Evolutionary conservation across 2,888 invertebrate genomes (phyloP).

Genomic region (Heliconius ismenius): DNA sequence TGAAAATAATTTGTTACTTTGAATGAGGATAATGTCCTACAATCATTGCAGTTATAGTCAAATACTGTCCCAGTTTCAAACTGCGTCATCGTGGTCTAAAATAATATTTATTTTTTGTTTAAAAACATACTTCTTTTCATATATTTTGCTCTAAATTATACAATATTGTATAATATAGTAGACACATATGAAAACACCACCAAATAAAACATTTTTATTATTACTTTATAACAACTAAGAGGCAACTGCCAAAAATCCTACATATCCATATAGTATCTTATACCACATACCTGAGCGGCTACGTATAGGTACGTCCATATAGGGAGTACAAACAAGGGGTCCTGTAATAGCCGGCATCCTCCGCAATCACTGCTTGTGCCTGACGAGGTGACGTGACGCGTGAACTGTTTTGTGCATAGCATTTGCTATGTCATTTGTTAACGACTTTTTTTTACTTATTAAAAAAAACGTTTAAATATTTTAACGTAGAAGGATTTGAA

Average conservation of each 20-base stretch:
- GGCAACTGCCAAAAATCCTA: neutral
- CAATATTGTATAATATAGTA: neutral
- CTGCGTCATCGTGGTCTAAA: neutral
- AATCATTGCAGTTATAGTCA: no score
- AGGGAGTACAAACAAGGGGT: constrained; percentile 52
- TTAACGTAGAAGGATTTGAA: no score
- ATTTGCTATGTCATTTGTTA: constrained; percentile 43
- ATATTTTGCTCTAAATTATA: neutral
- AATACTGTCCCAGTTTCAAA: neutral
- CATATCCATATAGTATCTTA: neutral
- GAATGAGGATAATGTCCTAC: no score
- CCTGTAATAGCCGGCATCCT: constrained; percentile 72
- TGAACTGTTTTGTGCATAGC: constrained; percentile 57
- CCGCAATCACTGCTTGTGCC: constrained; percentile 74
- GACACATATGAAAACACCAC: neutral
- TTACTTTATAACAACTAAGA: neutral
- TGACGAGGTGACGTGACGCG: constrained; percentile 62
- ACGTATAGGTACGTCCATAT: constrained; percentile 16
- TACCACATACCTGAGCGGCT: constrained; percentile 28
- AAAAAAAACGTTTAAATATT: neutral
- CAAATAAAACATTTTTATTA: neutral
- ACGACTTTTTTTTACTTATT: constrained; percentile 12
- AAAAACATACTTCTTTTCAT: neutral
- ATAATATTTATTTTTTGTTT: neutral
- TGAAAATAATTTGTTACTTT: no score